Base-by-base conservation (phyloP, 2,888 invertebrate species). In the Diplolepis rosae region DNA sequence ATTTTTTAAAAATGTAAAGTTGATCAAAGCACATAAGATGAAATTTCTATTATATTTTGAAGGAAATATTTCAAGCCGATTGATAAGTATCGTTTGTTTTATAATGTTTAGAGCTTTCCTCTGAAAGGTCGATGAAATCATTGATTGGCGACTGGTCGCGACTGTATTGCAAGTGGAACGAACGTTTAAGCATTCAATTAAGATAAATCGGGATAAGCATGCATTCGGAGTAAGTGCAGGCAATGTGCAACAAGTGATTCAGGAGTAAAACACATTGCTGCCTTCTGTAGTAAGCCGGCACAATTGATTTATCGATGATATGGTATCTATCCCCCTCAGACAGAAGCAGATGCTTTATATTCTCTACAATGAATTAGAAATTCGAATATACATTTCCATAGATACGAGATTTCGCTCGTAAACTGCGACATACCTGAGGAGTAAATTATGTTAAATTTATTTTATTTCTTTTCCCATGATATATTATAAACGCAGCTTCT, bases 171-270 rank as follows among this genome's bases (percentile, higher is more conserved):
- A 61, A 61, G 61, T 39, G 35, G 61, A 61, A 61, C 52, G 52
- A 52, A 52, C 66, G 48, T 66, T 66, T 48, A 50, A 48, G 48
- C 48, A 66, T 50, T 66, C 66, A 50, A 66, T 66, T 50, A 66
- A 66, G 66, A 66, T 66, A 66, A 66, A 66, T 66, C 66, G 48
- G 66, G 66, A 66, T 66, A 66, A 66, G 66, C 66, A 50, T 48
- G 61, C 61, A 61, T 61, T 61, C 15, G 27, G 48, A 66, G 30
- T 45, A 45, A 50, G 48, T 66, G 48, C 66, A 66, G 48, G 30
- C 66, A 48, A 45, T 50, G 48, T 50, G 66, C 66, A 66, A 66
- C 66, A 66, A 66, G 66, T 66, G 66, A 66, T 66, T 48, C 66
- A 50, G 45, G 48, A 66, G 48, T 50, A 66, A 66, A 66, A 66